Evolutionary conservation across 2,797 vertebrate species (phyloP), one percentile per base, ranked within the genome.

Genomic region (Sparus aurata): DNA sequence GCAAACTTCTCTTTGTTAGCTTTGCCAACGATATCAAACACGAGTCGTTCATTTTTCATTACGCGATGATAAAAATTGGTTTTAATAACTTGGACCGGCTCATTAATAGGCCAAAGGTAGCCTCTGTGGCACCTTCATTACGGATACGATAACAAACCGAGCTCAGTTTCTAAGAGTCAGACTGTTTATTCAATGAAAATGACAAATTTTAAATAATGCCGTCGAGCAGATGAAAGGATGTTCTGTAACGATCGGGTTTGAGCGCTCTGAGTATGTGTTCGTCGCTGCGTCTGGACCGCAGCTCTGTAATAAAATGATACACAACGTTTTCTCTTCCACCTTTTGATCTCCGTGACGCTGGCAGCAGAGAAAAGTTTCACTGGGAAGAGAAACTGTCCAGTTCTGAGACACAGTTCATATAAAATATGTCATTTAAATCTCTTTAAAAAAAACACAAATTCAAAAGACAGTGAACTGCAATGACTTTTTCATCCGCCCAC

Each of bases 11-110:
- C 83, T 86, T 90, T 59, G 79, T 89, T 91, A 78, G 72, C 65
- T 83, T 73, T 86, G 92, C 93, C 93, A 94, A 93, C 81, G 85
- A 89, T 86, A 93, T 91, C 91, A 93, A 91, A 90, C 80, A 54
- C 47, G 30, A 77, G 71, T 79, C 27, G 17, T 77, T 83, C 65
- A 73, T 89, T 90, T 87, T 89, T 87, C 74, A 65, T 58, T 67
- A 17, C 50, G 38, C 77, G 30, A 86, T 80, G 81, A 91, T 90
- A 67, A 64, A 34, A 89, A 85, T 85, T 69, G 34, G 49, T 71
- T 87, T 67, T 68, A 86, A 86, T 84, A 86, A 71, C 74, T 54
- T 13, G 18, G 57, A 75, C 69, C 54, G 74, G 79, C 82, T 90
- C 70, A 47, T 88, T 89, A 87, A 87, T 52, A 73, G 78, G 73